Conservation (phyloP, 2,888 invertebrate species). For the Iphiclides podalirius region DNA sequence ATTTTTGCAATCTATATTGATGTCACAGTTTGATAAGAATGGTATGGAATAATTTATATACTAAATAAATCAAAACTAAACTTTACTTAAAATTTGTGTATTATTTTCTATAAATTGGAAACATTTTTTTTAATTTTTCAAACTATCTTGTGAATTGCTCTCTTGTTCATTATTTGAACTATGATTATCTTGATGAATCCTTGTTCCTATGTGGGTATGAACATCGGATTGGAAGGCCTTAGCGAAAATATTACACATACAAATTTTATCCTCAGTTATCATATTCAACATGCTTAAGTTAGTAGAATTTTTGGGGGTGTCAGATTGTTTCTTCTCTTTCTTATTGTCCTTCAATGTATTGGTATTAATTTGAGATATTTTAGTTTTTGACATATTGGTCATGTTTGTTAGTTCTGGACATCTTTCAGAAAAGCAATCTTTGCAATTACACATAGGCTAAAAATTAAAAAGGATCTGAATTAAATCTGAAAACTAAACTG, state of each 20-base stretch:
- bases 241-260: conserved; percentile 46
- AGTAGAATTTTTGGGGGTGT: conserved; percentile 8
- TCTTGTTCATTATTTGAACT: not conserved
- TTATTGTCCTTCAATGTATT: conserved; percentile 14
- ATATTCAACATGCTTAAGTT: conserved; percentile 34
- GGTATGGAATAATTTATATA: conserved; percentile 22
- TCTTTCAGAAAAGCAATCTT: conserved; percentile 35
- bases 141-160: too few relatives aligned
- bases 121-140: too few relatives aligned
- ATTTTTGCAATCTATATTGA: too few relatives aligned
- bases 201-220: conserved; percentile 38
- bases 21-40: too few relatives aligned
- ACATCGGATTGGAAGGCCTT: conserved; percentile 41
- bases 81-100: not conserved
- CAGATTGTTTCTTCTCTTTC: conserved; percentile 15
- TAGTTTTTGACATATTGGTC: conserved; percentile 30
- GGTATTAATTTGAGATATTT: conserved; percentile 28
- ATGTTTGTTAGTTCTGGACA: conserved; percentile 45
- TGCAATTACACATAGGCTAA: conserved; percentile 50
- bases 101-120: conserved; percentile 2
- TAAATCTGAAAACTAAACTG: not conserved
- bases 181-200: conserved; percentile 12
- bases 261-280: conserved; percentile 34
- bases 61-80: too few relatives aligned
- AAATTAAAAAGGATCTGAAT: conserved; percentile 25